Base-by-base conservation (phyloP, 2,888 invertebrate species). In the Altica lythri region DNA sequence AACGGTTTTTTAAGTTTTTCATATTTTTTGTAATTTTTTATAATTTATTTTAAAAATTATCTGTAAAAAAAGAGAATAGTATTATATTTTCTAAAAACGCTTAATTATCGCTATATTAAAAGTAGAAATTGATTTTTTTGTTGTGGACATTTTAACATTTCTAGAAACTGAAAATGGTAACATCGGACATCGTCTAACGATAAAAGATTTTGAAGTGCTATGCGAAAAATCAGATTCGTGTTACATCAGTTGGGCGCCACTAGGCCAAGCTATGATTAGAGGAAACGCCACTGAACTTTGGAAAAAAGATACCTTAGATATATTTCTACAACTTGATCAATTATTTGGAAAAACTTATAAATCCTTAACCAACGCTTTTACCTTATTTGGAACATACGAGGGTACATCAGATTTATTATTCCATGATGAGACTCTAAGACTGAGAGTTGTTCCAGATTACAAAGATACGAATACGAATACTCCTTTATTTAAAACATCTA, bases 341-440 rank as follows among this genome's bases (percentile, higher is more conserved):
- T 73, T 86, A 19, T 90, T 90, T 71, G 90, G 90, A 32, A 82
- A 81, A 68, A 79, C 79, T 30, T 80, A 74, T 63, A 78, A 78
- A 45, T 77, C 78, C 2, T 80, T 81, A 10, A 84, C 81, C 0
- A 80, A 82, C 0, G 81, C 87, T 59, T 88, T 90, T 64, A 82
- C 85, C 0, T 78, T 91, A 75, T 90, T 84, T 60, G 89, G 87
- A 0, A 73, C 81, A 0, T 90, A 82, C 65, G 86, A 89, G 60
- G 83, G 81, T 29, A 73, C 80, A 57, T 75, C 76, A 14, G 79
- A 88, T 67, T 76, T 91, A 0, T 74, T 91, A 29, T 91, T 91
- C 67, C 83, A 83, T 56, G 82, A 83, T 65, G 79, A 77, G 6
- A 84, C 84, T 5, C 55, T 65, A 12, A 68, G 62, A 54, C 60